Conservation (phyloP, 2,113 vertebrate genomes). For the Stomatorhinus ivindoensis region DNA sequence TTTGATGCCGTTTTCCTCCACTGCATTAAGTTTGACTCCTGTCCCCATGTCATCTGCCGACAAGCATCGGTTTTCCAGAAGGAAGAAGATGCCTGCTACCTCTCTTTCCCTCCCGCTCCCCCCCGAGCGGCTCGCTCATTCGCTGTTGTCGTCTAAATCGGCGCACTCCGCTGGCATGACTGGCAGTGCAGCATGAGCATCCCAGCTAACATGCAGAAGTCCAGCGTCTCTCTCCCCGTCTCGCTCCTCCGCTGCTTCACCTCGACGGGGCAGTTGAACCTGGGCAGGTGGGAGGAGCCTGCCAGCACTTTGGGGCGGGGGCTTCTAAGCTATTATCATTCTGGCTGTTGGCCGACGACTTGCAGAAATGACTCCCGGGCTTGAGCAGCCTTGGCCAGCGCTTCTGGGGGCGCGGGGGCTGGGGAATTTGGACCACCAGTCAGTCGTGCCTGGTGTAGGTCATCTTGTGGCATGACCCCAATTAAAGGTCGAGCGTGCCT, state of each 20-base stretch:
- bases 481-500: neutral
- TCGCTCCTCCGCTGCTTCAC: neutral
- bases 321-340: slow-evolving; percentile 46
- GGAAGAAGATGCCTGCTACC: neutral
- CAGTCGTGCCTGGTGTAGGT: neutral
- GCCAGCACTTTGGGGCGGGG: slow-evolving; percentile 19
- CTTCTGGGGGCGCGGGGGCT: neutral
- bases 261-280: slow-evolving; percentile 13
- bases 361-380: neutral
- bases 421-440: neutral
- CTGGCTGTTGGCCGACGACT: slow-evolving; percentile 24
- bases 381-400: neutral
- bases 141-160: neutral
- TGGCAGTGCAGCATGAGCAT: neutral
- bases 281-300: slow-evolving; percentile 16
- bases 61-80: neutral
- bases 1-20: neutral
- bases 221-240: neutral
- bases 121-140: neutral
- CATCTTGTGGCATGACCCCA: neutral
- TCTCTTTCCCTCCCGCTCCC: neutral
- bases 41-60: neutral
- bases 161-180: neutral
- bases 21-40: neutral
- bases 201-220: neutral